Evolutionary conservation across 1,140 invertebrate species (phyloP).

Genomic region (Drosophila trapezifrons): DNA sequence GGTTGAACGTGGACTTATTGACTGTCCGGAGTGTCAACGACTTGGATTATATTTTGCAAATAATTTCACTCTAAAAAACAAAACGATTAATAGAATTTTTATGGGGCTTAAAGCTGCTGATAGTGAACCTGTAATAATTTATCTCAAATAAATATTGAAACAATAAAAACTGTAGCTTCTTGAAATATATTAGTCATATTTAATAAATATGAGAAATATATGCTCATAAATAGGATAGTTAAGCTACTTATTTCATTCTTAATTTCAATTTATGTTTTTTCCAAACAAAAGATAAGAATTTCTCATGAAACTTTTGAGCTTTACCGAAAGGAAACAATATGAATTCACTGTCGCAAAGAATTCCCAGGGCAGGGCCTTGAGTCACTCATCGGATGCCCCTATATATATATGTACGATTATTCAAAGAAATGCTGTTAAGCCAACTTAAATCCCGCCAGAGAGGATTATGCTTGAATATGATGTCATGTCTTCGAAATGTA

Average conservation of each 20-base stretch:
- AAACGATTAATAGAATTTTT: too few relatives aligned
- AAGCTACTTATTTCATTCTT: slow-evolving; percentile 22
- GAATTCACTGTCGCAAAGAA: slow-evolving; percentile 18
- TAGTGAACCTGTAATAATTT: too few relatives aligned
- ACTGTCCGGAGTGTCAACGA: slow-evolving; percentile 37
- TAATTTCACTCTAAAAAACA: too few relatives aligned
- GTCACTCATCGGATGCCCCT: slow-evolving; percentile 41
- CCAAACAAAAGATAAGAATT: slow-evolving; percentile 5
- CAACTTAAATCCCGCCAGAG: slow-evolving; percentile 36
- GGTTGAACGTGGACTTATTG: background rate
- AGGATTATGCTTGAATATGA: slow-evolving; percentile 65
- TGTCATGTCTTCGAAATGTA: slow-evolving; percentile 61
- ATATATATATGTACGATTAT: slow-evolving; percentile 40
- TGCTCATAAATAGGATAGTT: background rate
- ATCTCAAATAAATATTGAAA: background rate
- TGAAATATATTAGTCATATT: background rate
- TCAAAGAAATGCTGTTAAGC: slow-evolving; percentile 66
- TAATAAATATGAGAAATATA: background rate
- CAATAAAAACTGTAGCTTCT: background rate
- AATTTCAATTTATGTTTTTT: slow-evolving; percentile 16
- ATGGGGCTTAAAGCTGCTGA: too few relatives aligned
- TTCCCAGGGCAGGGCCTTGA: slow-evolving; percentile 46
- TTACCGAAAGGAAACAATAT: slow-evolving; percentile 9
- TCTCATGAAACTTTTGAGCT: slow-evolving; percentile 3
- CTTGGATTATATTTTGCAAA: slow-evolving; percentile 1